Evolutionary conservation across 2,888 invertebrate species (phyloP), one percentile per base, ranked within the genome.

Genomic region (Anagyrus pseudococci): DNA sequence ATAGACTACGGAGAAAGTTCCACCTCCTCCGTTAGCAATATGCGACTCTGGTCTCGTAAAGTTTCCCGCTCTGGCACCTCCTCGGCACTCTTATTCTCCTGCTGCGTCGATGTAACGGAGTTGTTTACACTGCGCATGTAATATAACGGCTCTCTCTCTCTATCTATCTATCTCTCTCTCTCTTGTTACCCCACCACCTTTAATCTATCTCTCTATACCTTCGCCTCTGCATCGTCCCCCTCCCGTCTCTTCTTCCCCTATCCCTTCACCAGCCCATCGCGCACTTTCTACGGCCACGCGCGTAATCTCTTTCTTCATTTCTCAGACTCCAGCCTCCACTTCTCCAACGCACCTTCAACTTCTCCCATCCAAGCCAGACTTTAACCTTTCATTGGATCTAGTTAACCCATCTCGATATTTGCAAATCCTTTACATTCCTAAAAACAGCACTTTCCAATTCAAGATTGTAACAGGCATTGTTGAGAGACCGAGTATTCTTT

Each of bases 101-200:
- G 76, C 70, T 79, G 75, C 67, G 63, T 70, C 73, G 78, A 77
- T 80, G 80, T 80, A 80, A 80, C 78, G 76, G 80, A 80, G 80
- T 80, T 80, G 80, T 79, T 80, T 79, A 80, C 80, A 80, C 78
- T 79, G 80, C 80, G 80, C 80, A 80, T 80, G 80, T 80, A 79
- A 80, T 73, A 74, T 77, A 62, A 62, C 62, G 59, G 59, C 33
- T 23, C 62, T 59, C 48, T 54, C 56, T 58, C 62, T 46, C 59
- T 48, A 40, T 13, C 22, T 64, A 66, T 67, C 62, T 47, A 60
- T 58, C 58, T 19, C 40, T 1, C 13, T 23, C 22, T 6, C 33
- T 4, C 22, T n/a, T n/a, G n/a, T n/a, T 29, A 10, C 29, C 4
- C 29, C 4, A 29, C 4, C 29, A 29, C 29, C 29, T 29, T 29